phyloP scores from a whole-genome alignment of 2,797 vertebrate genomes.

The Spheniscus humboldti region DNA sequence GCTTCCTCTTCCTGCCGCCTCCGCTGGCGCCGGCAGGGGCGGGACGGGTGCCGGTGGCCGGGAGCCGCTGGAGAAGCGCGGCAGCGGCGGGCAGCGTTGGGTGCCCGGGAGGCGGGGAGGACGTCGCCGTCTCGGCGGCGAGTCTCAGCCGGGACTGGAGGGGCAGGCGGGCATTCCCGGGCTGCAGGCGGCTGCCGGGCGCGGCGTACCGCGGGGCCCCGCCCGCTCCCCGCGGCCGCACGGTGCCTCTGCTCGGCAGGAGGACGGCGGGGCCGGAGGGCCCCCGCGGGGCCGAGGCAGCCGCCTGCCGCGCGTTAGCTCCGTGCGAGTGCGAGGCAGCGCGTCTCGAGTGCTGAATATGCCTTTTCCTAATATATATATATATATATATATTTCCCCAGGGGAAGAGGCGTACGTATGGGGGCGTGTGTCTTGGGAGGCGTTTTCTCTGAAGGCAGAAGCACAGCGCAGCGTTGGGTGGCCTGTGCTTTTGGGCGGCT shows the following conservation, averaged over 20 bases:
- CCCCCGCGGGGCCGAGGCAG: background rate
- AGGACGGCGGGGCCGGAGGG: background rate
- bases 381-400: rapidly evolving
- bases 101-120: too few species aligned
- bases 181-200: background rate
- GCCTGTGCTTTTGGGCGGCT: background rate
- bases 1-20: background rate
- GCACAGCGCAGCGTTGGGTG: too few species aligned
- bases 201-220: background rate
- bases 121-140: too few species aligned
- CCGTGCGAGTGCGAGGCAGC: background rate
- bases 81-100: too few species aligned
- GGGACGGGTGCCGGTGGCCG: background rate
- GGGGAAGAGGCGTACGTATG: rapidly evolving
- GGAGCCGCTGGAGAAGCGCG: too few species aligned
- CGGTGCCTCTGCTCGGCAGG: background rate
- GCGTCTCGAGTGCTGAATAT: background rate
- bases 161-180: background rate
- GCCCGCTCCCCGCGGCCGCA: background rate
- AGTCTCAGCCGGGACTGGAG: background rate
- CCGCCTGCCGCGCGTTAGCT: too few species aligned
- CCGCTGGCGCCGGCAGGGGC: background rate
- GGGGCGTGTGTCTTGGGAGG: rapidly evolving
- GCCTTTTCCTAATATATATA: too few species aligned
- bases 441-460: background rate